Conservation (phyloP, 2,888 invertebrate genomes). For the Hedychridium roseum region DNA sequence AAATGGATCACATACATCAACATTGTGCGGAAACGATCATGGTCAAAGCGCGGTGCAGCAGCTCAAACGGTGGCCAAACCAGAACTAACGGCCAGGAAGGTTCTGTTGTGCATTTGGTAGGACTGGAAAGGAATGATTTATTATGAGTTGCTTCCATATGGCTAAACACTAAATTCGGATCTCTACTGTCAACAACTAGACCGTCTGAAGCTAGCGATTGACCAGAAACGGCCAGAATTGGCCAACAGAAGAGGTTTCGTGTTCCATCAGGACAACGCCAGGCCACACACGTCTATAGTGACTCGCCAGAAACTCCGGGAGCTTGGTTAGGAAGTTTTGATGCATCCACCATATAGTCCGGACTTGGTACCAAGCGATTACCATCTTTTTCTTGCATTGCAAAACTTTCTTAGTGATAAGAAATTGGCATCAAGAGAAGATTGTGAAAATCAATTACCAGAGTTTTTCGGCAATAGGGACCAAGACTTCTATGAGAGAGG, state of each 20-base stretch:
- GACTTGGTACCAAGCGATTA: slow-evolving; percentile 50
- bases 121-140: too few species aligned
- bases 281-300: slow-evolving; percentile 26
- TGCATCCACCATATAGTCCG: slow-evolving; percentile 41
- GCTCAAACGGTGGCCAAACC: slow-evolving; percentile 17
- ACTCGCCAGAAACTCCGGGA: slow-evolving; percentile 33
- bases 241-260: too few species aligned
- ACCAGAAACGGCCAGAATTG: too few species aligned
- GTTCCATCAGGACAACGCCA: too few species aligned
- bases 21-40: slow-evolving; percentile 14
- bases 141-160: too few species aligned
- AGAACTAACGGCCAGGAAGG: slow-evolving; percentile 18
- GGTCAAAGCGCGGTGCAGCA: slow-evolving; percentile 14
- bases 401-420: slow-evolving; percentile 30
- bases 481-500: slow-evolving; percentile 31
- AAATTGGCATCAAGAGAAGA: slow-evolving; percentile 29
- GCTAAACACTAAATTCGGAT: too few species aligned
- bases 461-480: slow-evolving; percentile 35
- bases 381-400: slow-evolving; percentile 36
- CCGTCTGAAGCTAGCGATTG: too few species aligned
- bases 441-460: slow-evolving; percentile 32
- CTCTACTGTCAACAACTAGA: too few species aligned
- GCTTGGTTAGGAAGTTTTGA: slow-evolving; percentile 30
- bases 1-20: slow-evolving; percentile 5
- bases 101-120: too few species aligned